Conservation (phyloP, 2,888 invertebrate genomes). For the Brenthis ino region DNA sequence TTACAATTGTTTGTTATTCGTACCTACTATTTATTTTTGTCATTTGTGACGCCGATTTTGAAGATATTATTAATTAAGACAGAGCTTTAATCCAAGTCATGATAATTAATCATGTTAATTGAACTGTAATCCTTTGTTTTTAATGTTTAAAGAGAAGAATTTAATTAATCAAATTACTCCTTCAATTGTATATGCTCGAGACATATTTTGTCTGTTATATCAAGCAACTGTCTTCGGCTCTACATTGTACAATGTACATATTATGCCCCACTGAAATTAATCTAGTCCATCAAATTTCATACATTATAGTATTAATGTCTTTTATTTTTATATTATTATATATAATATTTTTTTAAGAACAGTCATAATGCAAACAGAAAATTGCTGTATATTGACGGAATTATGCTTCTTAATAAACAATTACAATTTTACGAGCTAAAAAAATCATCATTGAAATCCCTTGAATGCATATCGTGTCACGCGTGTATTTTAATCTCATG, state of each 20-base stretch:
- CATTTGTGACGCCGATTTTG: no score
- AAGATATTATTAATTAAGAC: not conserved
- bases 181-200: slow-evolving; percentile 5
- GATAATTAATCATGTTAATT: slow-evolving; percentile 8
- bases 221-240: no score
- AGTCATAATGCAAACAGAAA: no score
- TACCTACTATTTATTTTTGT: not conserved
- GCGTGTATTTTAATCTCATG: not conserved
- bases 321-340: no score
- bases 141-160: slow-evolving; percentile 5
- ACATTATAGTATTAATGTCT: no score
- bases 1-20: not conserved
- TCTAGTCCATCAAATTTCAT: no score
- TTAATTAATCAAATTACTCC: slow-evolving; percentile 12
- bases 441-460: not conserved
- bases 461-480: not conserved
- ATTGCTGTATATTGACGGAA: no score
- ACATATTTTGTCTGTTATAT: not conserved
- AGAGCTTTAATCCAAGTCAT: not conserved
- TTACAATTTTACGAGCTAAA: not conserved
- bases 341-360: no score
- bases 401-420: not conserved
- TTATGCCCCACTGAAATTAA: no score
- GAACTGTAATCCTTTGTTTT: slow-evolving; percentile 13
- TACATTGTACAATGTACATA: no score